A percentile compares a stretch with the other conserved stretches of the same genome.
Evolutionary conservation across 1,140 invertebrate species (phyloP).

Genomic region (Habropoda laboriosa): DNA sequence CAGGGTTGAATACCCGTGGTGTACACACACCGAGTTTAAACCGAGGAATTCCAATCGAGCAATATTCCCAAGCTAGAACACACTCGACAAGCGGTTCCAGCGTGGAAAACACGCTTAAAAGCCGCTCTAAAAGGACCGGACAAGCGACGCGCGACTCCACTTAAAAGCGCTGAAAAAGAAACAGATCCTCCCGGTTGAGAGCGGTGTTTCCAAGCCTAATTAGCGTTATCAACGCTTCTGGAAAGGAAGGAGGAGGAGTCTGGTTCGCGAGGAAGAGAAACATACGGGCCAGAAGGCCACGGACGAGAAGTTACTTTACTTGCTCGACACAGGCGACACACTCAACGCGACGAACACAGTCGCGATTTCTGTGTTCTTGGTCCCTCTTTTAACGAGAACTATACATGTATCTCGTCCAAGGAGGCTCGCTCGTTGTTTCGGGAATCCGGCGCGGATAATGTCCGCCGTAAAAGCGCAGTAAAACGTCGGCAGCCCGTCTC

Average conservation of each 20-base stretch:
- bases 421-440: constrained; percentile 66
- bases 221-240: constrained; percentile 58
- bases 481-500: constrained; percentile 44
- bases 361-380: no score
- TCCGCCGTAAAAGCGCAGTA: constrained; percentile 64
- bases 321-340: no score
- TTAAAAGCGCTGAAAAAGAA: constrained; percentile 47
- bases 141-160: constrained; percentile 29
- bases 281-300: not conserved
- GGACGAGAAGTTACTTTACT: no score
- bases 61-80: constrained; percentile 27
- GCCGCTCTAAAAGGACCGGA: constrained; percentile 16
- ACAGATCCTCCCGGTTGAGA: not conserved
- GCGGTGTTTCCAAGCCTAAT: constrained; percentile 46
- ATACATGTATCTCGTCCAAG: constrained; percentile 8
- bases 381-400: constrained; percentile 47
- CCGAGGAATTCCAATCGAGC: constrained; percentile 3
- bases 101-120: constrained; percentile 20
- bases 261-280: constrained; percentile 7
- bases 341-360: constrained; percentile 21
- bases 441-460: constrained; percentile 64
- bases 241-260: not conserved
- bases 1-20: no score
- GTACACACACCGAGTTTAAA: no score
- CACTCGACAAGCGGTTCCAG: not conserved